Percentiles rank a stretch among this genome's conserved stretches.
These are phyloP conservation scores for Lycaena phlaeas DNA, from an alignment of 2,888 invertebrate genomes.

Conservation along the genomic window DNA sequence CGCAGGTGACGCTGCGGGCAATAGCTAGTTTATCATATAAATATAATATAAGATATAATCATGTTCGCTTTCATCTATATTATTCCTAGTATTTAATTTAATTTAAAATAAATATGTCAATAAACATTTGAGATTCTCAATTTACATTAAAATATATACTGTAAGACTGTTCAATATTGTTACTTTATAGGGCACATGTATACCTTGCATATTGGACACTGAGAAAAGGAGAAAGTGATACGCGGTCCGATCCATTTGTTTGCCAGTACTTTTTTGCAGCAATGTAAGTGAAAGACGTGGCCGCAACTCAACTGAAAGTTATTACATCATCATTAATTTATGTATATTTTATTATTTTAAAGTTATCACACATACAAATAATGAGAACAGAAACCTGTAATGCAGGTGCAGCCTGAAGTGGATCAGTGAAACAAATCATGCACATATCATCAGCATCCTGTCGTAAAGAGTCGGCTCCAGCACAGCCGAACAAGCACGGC, in stretches of 20 bases:
- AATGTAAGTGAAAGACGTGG: conserved; percentile 96
- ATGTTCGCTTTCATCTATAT: too few relatives aligned
- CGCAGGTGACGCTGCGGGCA: too few relatives aligned
- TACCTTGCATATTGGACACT: conserved; percentile 97
- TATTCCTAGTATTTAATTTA: too few relatives aligned
- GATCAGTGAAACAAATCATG: conserved; percentile 99
- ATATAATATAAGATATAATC: too few relatives aligned
- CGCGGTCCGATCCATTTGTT: conserved; percentile 96
- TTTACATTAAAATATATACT: too few relatives aligned
- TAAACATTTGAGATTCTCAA: too few relatives aligned
- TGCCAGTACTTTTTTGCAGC: conserved; percentile 86
- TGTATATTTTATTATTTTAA: neutral
- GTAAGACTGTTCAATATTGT: too few relatives aligned
- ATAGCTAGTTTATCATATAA: neutral
- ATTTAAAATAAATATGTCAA: too few relatives aligned
- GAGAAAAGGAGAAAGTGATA: conserved; percentile 95
- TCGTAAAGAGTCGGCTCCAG: conserved; percentile 84
- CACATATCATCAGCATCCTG: conserved; percentile 99
- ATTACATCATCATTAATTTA: neutral
- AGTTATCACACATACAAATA: too few relatives aligned
- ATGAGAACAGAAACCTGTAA: conserved; percentile 76
- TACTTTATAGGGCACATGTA: too few relatives aligned
- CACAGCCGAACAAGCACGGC: conserved; percentile 92
- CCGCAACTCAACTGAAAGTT: conserved; percentile 86
- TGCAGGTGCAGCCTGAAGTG: conserved; percentile 94